Percentiles rank a stretch among this genome's conserved stretches.
These are phyloP conservation scores for Hippoglossus hippoglossus DNA, from an alignment of 2,797 vertebrate species.

Conservation along the genomic window DNA sequence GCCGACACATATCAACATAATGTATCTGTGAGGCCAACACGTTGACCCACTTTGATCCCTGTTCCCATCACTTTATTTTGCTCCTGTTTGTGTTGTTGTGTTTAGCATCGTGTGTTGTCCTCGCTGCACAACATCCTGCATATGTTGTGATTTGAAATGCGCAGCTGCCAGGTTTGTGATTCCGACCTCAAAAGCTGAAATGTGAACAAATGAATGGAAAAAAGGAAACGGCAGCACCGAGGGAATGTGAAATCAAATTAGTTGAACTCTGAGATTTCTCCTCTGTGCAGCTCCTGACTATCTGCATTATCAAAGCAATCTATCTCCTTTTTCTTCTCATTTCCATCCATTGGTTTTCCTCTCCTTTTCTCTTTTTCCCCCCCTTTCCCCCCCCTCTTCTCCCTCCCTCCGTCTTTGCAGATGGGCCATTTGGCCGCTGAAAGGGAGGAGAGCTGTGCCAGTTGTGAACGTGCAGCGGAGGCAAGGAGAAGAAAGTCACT, in stretches of 20 bases:
- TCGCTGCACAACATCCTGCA: conserved; percentile 8
- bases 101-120: background rate
- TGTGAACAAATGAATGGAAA: conserved; percentile 62
- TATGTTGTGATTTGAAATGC: conserved; percentile 57
- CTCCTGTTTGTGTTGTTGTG: background rate
- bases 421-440: conserved; percentile 70
- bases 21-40: background rate
- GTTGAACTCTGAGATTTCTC: conserved; percentile 75
- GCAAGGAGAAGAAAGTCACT: conserved; percentile 58
- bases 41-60: background rate
- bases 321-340: conserved; percentile 60
- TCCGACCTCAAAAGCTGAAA: conserved; percentile 64
- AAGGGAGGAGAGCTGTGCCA: conserved; percentile 59
- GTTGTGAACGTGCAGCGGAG: conserved; percentile 60
- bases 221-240: conserved; percentile 54
- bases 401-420: conserved; percentile 68
- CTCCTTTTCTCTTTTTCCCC: conserved; percentile 25
- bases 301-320: conserved; percentile 79
- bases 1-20: background rate
- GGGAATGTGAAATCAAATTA: conserved; percentile 74
- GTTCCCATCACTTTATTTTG: background rate
- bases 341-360: conserved; percentile 42
- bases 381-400: conserved; percentile 26
- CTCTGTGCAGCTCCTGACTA: conserved; percentile 72
- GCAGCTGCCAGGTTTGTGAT: conserved; percentile 50